Base-by-base conservation (phyloP, 2,797 vertebrate species). In the Mustela erminea region DNA sequence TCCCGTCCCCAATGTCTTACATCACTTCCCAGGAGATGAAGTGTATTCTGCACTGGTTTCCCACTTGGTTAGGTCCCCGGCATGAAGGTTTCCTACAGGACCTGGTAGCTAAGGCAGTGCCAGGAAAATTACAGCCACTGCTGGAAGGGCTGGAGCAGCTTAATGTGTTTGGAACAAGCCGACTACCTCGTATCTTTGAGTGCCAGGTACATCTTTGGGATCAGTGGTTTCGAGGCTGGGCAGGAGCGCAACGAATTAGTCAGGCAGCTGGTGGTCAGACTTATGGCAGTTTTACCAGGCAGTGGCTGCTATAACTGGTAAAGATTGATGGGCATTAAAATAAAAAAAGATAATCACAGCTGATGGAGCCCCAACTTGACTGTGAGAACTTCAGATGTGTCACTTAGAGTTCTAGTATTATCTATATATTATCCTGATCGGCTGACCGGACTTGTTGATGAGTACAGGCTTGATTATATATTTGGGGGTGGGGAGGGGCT, bases 181-280 rank as follows among this genome's bases (percentile, higher is more conserved):
- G 77, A 86, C 99, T 99, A 35, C 99, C 99, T 77, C 99, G 99
- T 98, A 99, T 99, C 97, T 99, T 99, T 97, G 99, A 99, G 93
- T 99, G 99, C 98, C 99, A 99, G 98, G 98, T 99, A 56, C 99
- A 99, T 66, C 98, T 99, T 93, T 99, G 99, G 99, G 99, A 98
- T 96, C 99, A 99, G 98, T 99, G 99, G 99, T 99, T 99, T 96
- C 99, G 99, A 97, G 98, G 99, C 18, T 99, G 99, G 99, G 95
- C 98, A 99, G 82, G 99, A 99, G 95, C 98, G 99, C 93, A 99
- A 99, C 97, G 98, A 99, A 87, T 99, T 99, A 97, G 96, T 99
- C 81, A 99, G 98, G 96, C 98, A 99, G 56, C 97, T 99, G 94
- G 99, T 99, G 49, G 98, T 99, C 92, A 0, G 96, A 96, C n/a